phyloP scores from a whole-genome alignment of 23 tunicate species.

The Trididemnum nubilum region DNA sequence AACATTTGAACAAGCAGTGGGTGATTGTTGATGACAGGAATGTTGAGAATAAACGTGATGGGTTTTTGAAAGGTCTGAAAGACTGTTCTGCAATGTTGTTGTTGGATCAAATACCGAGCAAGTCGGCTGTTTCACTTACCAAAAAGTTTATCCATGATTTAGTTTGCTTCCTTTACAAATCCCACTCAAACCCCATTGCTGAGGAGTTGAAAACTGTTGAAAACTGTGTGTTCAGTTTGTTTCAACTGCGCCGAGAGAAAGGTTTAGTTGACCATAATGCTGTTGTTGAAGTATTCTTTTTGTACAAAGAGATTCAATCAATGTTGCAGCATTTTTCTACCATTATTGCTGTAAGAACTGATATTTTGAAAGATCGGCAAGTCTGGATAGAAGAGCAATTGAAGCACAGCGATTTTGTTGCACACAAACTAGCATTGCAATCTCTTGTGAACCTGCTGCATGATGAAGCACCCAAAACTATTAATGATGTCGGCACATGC shows the following conservation, averaged over 20 bases:
- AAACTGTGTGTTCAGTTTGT: neutral
- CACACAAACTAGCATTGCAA: neutral
- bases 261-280: conserved; percentile 16
- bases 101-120: neutral
- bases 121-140: neutral
- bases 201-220: conserved; percentile 10
- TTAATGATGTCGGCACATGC: conserved; percentile 38
- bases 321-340: conserved; percentile 28
- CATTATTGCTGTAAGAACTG: conserved; percentile 29
- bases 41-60: neutral
- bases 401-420: neutral
- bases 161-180: conserved; percentile 16
- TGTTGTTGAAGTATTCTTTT: conserved; percentile 41
- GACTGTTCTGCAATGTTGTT: neutral
- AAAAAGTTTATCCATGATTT: conserved; percentile 27
- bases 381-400: conserved; percentile 42
- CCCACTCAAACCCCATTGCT: neutral
- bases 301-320: conserved; percentile 12
- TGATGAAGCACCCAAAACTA: conserved; percentile 27
- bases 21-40: neutral
- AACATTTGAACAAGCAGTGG: conserved; percentile 34
- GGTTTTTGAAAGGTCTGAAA: neutral
- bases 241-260: conserved; percentile 13
- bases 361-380: conserved; percentile 5
- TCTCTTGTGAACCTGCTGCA: neutral